Base-by-base conservation (phyloP, 2,797 vertebrate genomes). In the Acridotheres tristis region DNA sequence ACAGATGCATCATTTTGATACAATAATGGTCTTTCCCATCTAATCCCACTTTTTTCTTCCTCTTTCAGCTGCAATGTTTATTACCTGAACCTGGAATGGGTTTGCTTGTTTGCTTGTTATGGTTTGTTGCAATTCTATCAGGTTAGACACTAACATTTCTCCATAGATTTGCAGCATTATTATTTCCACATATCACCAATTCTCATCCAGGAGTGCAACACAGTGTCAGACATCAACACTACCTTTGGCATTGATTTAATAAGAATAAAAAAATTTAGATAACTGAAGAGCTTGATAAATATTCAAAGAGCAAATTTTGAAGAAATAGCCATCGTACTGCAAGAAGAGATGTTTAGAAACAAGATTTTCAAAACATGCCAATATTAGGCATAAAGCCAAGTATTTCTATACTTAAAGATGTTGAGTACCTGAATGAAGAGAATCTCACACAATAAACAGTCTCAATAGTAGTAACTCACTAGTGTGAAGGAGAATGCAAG, bases 1-100 rank as follows among this genome's bases (percentile, higher is more conserved):
- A 54, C 92, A 98, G 96, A 98, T 98, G 96, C 85, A 98, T 98
- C 97, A 98, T 97, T 97, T 96, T 97, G 97, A 98, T 97, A 94
- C 92, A 97, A 94, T 98, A 97, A 98, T 97, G 95, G 96, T 96
- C 97, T 96, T 97, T 97, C 94, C 92, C 95, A 97, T 97, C 96
- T 97, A 98, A 97, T 97, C 96, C 88, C 89, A 77, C 74, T 91
- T 95, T 92, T 94, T 94, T 93, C 94, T 77, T 43, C 89, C 58
- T 96, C 96, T 94, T 96, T 96, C 95, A 96, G 96, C 91, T 90
- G 74, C 69, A 95, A 83, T 81, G 68, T 97, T 97, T 98, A 98
- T 97, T 97, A 97, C 96, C 95, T 95, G 87, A 96, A 85, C 87
- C 96, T 95, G 91, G 74, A 90, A 95, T 96, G 57, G 38, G 43